These are phyloP conservation scores for Pectinophora gossypiella DNA, from an alignment of 1,140 invertebrate genomes.

Conservation along the genomic window DNA sequence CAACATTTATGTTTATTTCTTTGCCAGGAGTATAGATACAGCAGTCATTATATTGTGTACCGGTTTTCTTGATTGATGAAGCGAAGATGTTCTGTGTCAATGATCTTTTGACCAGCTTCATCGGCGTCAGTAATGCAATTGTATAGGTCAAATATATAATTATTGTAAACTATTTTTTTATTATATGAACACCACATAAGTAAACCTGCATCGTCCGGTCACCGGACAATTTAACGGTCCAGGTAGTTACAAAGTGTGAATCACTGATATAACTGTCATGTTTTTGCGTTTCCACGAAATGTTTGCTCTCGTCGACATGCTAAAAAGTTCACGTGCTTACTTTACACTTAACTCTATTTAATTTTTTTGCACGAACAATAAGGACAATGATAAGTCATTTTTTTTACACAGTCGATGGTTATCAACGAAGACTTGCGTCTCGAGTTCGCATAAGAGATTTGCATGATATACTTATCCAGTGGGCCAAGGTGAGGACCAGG, in stretches of 20 bases:
- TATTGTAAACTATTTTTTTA: background rate
- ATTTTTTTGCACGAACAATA: background rate
- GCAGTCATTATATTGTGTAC: background rate
- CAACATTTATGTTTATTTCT: conserved; percentile 1
- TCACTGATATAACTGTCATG: conserved; percentile 66
- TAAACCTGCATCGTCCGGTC: conserved; percentile 25
- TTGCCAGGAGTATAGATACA: background rate
- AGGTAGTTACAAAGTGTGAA: conserved; percentile 52
- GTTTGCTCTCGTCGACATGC: conserved; percentile 50
- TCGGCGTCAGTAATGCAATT: no score
- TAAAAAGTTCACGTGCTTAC: conserved; percentile 32
- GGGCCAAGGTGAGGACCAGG: background rate
- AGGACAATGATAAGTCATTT: background rate
- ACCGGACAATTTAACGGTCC: conserved; percentile 57
- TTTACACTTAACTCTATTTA: background rate
- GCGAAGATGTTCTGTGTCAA: no score
- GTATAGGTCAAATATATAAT: background rate
- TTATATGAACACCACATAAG: conserved; percentile 17
- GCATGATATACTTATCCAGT: conserved; percentile 1
- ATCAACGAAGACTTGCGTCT: background rate
- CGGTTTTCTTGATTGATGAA: no score
- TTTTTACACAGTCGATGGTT: background rate
- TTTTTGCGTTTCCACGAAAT: conserved; percentile 52
- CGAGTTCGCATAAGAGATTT: background rate
- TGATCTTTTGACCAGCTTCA: no score